phyloP scores from a whole-genome alignment of 1,140 invertebrate genomes.

The Temnothorax nylanderi region DNA sequence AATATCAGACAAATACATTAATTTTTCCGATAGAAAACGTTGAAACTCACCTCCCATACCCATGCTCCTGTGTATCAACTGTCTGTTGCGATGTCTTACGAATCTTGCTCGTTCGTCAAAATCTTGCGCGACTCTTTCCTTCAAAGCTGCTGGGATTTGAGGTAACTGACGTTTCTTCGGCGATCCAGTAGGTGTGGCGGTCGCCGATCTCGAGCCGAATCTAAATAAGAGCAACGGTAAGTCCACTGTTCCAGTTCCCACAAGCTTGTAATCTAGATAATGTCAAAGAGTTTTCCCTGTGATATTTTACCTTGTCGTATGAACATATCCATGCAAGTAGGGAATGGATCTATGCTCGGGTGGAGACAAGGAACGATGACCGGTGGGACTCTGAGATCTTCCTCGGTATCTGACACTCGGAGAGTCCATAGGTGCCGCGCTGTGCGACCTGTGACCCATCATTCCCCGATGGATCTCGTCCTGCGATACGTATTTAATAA shows the following conservation, averaged over 20 bases:
- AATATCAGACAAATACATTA: not conserved
- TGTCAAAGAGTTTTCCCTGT: not conserved
- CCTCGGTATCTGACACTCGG: slow-evolving; percentile 87
- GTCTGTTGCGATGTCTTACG: slow-evolving; percentile 89
- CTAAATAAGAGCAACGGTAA: slow-evolving; percentile 80
- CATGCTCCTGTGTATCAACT: slow-evolving; percentile 90
- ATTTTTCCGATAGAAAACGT: not conserved
- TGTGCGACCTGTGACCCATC: slow-evolving; percentile 88
- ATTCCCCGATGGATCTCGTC: slow-evolving; percentile 85
- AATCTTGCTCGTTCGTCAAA: slow-evolving; percentile 93
- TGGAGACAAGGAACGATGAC: slow-evolving; percentile 91
- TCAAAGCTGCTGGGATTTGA: slow-evolving; percentile 92
- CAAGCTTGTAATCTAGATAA: not conserved
- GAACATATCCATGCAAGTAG: slow-evolving; percentile 81
- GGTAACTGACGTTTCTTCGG: slow-evolving; percentile 98
- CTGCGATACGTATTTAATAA: slow-evolving; percentile 73
- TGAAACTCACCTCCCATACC: slow-evolving; percentile 85
- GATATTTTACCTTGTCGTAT: slow-evolving; percentile 77
- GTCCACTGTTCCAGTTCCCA: not conserved
- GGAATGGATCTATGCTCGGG: slow-evolving; percentile 89
- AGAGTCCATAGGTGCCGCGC: slow-evolving; percentile 91
- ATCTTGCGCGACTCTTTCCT: slow-evolving; percentile 92
- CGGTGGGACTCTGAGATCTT: slow-evolving; percentile 88
- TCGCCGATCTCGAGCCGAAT: slow-evolving; percentile 94
- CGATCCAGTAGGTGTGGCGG: slow-evolving; percentile 96